Percentiles rank a stretch among this genome's conserved stretches.
These are phyloP conservation scores for Pachypeltis micranthus DNA, from an alignment of 1,140 invertebrate species.

Conservation along the genomic window DNA sequence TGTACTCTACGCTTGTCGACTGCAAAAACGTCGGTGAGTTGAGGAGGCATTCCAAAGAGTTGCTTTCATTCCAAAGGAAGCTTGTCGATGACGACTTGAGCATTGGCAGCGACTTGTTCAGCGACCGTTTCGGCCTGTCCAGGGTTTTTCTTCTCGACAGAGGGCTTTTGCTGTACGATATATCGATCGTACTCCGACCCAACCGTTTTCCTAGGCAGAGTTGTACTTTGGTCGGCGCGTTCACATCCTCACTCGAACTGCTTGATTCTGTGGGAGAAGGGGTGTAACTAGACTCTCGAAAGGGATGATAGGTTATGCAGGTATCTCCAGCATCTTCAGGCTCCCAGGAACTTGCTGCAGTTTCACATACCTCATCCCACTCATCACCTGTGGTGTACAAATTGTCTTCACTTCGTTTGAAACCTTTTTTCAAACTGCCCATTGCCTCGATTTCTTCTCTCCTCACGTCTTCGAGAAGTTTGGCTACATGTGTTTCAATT, in stretches of 20 bases:
- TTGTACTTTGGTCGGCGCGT: conserved; percentile 23
- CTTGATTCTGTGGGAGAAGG: background rate
- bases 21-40: background rate
- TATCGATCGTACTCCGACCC: conserved; percentile 15
- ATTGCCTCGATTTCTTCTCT: conserved; percentile 23
- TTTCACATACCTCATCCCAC: background rate
- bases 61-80: background rate
- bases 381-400: background rate
- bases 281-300: conserved; percentile 6
- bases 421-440: background rate
- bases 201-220: background rate
- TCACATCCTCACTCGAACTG: conserved; percentile 33
- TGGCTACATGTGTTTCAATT: conserved; percentile 24
- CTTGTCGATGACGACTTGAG: background rate
- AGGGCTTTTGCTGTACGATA: conserved; percentile 3
- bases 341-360: background rate
- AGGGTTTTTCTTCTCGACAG: background rate
- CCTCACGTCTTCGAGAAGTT: conserved; percentile 26
- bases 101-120: conserved; percentile 22
- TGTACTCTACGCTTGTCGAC: conserved; percentile 23
- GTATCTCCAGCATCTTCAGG: conserved; percentile 12
- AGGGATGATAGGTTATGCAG: conserved; percentile 3
- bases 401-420: background rate
- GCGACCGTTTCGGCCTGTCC: background rate
- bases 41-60: conserved; percentile 10